Percentiles rank a stretch among this genome's conserved stretches.
These are phyloP conservation scores for Sinodicranocentrus sp. DNA, from an alignment of 2,888 invertebrate genomes.

Conservation along the genomic window DNA sequence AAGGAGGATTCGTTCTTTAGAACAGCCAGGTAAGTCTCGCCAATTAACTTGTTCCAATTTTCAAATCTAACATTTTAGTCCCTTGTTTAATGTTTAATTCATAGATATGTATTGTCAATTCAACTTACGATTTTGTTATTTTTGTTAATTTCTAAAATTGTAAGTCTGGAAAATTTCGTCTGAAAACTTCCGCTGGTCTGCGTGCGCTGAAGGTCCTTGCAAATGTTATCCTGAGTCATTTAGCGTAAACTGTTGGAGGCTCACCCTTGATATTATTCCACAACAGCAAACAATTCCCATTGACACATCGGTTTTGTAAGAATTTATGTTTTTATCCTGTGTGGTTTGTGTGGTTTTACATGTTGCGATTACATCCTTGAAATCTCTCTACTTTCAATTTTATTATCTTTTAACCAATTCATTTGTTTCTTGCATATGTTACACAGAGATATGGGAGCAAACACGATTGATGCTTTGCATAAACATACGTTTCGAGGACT, in stretches of 20 bases:
- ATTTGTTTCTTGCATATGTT: slow-evolving; percentile 34
- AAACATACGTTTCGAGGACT: slow-evolving; percentile 85
- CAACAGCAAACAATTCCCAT: slow-evolving; percentile 71
- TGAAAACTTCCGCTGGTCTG: slow-evolving; percentile 72
- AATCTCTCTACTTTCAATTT: not conserved
- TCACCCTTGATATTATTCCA: slow-evolving; percentile 65
- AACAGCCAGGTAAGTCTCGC: slow-evolving; percentile 72
- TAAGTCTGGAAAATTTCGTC: slow-evolving; percentile 72
- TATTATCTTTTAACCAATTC: not conserved
- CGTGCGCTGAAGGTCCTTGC: slow-evolving; percentile 72
- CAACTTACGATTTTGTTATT: too few relatives aligned
- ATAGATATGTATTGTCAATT: not conserved
- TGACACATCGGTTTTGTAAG: slow-evolving; percentile 71
- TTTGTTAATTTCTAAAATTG: not conserved
- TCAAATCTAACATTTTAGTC: too few relatives aligned
- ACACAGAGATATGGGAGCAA: slow-evolving; percentile 86
- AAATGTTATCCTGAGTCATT: slow-evolving; percentile 68
- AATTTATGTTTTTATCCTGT: not conserved
- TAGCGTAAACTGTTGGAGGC: slow-evolving; percentile 71
- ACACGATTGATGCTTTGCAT: slow-evolving; percentile 84
- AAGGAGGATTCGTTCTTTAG: slow-evolving; percentile 68
- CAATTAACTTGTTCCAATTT: too few relatives aligned
- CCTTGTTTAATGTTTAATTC: slow-evolving; percentile 6
- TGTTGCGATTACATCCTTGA: not conserved
- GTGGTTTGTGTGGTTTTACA: not conserved